Base-by-base conservation (phyloP, 2,113 vertebrate genomes). In the Uria aalge region DNA sequence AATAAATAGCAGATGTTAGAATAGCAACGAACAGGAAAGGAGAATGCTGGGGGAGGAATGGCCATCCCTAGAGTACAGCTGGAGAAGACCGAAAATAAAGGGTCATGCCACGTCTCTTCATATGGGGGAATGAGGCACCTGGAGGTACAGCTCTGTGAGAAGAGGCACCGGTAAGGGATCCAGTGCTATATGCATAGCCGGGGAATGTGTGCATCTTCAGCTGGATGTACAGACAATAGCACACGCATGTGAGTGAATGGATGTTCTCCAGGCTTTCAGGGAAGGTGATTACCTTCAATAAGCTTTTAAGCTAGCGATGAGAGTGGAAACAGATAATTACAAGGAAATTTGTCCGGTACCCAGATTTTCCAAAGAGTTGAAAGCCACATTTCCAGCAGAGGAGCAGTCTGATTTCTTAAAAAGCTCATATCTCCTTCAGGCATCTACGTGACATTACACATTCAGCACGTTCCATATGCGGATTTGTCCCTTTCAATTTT, bases 101-200 rank as follows among this genome's bases (percentile, higher is more conserved):
- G 20, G 22, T 23, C 34, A 14, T 23, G n/a, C 3, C 21, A 48
- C 3, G 0, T n/a, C 15, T 75, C 30, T n/a, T 53, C 2, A 0
- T 26, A 3, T 2, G 9, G 36, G 50, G 9, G 38, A 18, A 18
- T 40, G 30, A 79, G 56, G 47, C 15, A 85, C 29, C 19, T 71
- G 41, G 8, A 9, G 14, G 20, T 47, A 10, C 50, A 80, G 5
- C 29, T 45, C 76, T 66, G 26, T 22, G n/a, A 40, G 48, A 78
- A 83, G 50, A 66, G 83, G 16, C 68, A 74, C 4, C 1, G 4
- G 21, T 34, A 45, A 47, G 20, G 50, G 21, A 88, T 15, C 3
- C 29, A 38, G 38, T 24, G 24, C 11, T 67, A 2, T 8, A 38
- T 20, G 47, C 6, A 18, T 15, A 38, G 60, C 24, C 3, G 5